Evolutionary conservation across 64 coral and sea anemone species (phyloP).

Genomic region (Trachythela sp.): DNA sequence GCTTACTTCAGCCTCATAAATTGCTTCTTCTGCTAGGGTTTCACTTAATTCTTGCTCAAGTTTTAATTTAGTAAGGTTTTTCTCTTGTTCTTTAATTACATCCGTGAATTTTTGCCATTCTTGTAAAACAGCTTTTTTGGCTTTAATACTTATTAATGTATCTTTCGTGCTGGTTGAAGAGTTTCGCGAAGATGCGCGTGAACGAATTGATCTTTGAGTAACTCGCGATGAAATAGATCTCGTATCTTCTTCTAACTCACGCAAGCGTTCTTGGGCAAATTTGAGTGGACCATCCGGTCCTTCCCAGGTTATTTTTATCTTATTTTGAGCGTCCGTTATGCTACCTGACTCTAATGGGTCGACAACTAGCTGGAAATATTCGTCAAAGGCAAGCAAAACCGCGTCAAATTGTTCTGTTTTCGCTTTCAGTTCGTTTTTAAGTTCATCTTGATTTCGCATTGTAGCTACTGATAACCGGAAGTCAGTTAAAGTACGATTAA

Average conservation of each 20-base stretch:
- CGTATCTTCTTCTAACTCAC: not conserved
- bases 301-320: too few relatives aligned
- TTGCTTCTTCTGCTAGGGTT: slow-evolving; percentile 49
- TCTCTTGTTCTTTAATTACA: slow-evolving; percentile 58
- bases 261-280: not conserved
- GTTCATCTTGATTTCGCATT: too few relatives aligned
- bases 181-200: too few relatives aligned
- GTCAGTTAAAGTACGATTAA: too few relatives aligned
- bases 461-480: too few relatives aligned
- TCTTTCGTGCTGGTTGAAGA: too few relatives aligned
- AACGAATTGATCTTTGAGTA: too few relatives aligned
- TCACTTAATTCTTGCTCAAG: too few relatives aligned
- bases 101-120: slow-evolving; percentile 51
- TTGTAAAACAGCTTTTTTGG: slow-evolving; percentile 64
- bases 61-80: slow-evolving; percentile 47
- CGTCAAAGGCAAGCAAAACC: not conserved
- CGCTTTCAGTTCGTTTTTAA: too few relatives aligned
- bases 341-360: not conserved
- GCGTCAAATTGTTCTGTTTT: not conserved
- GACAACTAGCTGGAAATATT: not conserved
- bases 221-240: not conserved
- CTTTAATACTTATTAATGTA: too few relatives aligned
- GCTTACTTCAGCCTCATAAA: not conserved
- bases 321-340: not conserved
- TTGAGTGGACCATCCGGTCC: too few relatives aligned